Evolutionary conservation across 2,888 invertebrate genomes (phyloP), one percentile per base, ranked within the genome.

Genomic region (Cotesia congregata): DNA sequence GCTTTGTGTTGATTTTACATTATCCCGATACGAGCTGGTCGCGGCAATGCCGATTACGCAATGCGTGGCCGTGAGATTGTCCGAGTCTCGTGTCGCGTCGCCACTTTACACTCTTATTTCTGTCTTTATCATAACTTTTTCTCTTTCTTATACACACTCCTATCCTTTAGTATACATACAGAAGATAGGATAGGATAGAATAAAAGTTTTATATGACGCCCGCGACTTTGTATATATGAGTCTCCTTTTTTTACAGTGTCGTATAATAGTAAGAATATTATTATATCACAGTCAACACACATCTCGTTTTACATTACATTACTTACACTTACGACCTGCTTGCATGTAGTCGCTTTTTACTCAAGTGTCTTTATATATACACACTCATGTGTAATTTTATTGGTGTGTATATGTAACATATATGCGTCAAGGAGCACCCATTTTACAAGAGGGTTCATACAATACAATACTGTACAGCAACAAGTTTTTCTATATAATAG

Each of bases 21-120:
- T 86, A 82, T 82, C 83, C 82, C 83, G 80, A 81, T 81, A 81
- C 84, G 71, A 76, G 67, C 68, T 76, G 71, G 71, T 79, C 72
- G 80, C 76, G 79, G 84, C 84, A 81, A 83, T 84, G 83, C 82
- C 84, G 86, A 87, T 88, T 88, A 88, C 88, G 88, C 87, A 88
- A 88, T 86, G 86, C 86, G 86, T 87, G 88, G 88, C 88, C 88
- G 86, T 88, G 88, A 88, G 88, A 86, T 85, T 78, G 78, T 77
- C 69, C 75, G 73, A 77, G 62, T 77, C 78, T 77, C 76, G 75
- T 76, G 77, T 77, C 70, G 75, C 72, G 60, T 70, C 60, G 76
- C 75, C 69, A 72, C 65, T 72, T 68, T 75, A 70, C 80, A 73
- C 69, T 73, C 59, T 67, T 73, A 59, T 64, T 50, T 76, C 60